Percentiles rank a stretch among this genome's conserved stretches.
Evolutionary conservation across 1,140 invertebrate species (phyloP).

Genomic region (Drosophila quadrilineata): DNA sequence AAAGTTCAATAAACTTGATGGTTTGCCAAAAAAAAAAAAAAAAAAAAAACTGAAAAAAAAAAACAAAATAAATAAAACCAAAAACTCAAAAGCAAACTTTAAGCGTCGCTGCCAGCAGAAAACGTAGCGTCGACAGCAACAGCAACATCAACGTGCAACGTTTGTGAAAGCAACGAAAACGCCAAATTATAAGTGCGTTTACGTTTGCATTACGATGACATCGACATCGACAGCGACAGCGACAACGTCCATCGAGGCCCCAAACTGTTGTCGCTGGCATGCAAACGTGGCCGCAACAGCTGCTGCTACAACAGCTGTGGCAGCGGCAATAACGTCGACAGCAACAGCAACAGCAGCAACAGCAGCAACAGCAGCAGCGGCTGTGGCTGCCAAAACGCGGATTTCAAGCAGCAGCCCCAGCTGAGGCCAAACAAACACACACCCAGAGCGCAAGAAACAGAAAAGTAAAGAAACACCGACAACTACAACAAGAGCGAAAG

Average conservation of each 20-base stretch:
- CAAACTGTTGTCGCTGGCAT: conserved; percentile 24
- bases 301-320: neutral
- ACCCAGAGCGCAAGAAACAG: conserved; percentile 74
- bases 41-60: conserved; percentile 6
- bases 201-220: conserved; percentile 46
- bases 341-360: no score
- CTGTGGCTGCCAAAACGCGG: neutral
- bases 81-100: conserved; percentile 56
- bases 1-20: conserved; percentile 46
- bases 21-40: conserved; percentile 45
- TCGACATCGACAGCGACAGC: conserved; percentile 19
- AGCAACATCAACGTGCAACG: conserved; percentile 30
- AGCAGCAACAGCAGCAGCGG: neutral
- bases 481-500: conserved; percentile 29
- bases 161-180: conserved; percentile 46
- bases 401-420: neutral
- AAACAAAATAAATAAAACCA: conserved; percentile 28
- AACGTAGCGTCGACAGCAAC: conserved; percentile 16
- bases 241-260: conserved; percentile 25
- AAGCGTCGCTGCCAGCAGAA: conserved; percentile 22
- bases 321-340: no score
- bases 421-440: conserved; percentile 33
- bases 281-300: conserved; percentile 31
- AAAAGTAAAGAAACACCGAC: conserved; percentile 56
- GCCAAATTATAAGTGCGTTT: conserved; percentile 44